Percentiles rank a stretch among this genome's conserved stretches.
phyloP scores from a whole-genome alignment of 64 coral and sea anemone species.

The Pachyseris speciosa region DNA sequence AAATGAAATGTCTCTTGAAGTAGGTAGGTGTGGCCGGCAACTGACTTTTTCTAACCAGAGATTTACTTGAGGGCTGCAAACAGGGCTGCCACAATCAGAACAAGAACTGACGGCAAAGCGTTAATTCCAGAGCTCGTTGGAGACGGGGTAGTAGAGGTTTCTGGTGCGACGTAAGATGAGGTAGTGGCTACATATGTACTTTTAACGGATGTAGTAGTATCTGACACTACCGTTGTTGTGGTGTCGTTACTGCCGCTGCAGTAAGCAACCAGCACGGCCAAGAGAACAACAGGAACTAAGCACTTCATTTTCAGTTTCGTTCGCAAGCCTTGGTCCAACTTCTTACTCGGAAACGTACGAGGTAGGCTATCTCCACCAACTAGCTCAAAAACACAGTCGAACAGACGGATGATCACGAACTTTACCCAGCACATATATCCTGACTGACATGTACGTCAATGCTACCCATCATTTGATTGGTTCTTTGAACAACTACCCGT shows the following conservation, averaged over 20 bases:
- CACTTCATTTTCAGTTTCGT: constrained; percentile 27
- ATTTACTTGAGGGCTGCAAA: constrained; percentile 1
- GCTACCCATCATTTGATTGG: constrained; percentile 47
- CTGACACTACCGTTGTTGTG: rapidly evolving
- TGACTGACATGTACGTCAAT: background rate
- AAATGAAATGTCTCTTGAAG: background rate
- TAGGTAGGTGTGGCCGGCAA: constrained; percentile 19
- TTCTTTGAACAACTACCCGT: background rate
- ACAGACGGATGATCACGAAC: too few relatives aligned
- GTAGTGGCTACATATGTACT: background rate
- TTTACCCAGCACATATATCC: background rate
- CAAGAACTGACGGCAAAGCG: background rate
- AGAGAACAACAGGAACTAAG: background rate
- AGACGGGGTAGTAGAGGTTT: background rate
- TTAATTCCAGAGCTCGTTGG: background rate
- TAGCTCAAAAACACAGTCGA: background rate
- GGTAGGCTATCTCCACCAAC: background rate
- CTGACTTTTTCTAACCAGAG: background rate
- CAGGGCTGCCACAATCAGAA: background rate
- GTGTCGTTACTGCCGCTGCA: background rate
- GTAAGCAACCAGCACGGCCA: background rate
- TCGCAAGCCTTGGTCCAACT: too few relatives aligned
- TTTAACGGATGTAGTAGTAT: background rate
- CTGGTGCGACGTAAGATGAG: background rate
- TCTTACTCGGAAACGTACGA: background rate